Conservation (phyloP, 2,888 invertebrate species). For the Eueremaeus valkanovi region DNA sequence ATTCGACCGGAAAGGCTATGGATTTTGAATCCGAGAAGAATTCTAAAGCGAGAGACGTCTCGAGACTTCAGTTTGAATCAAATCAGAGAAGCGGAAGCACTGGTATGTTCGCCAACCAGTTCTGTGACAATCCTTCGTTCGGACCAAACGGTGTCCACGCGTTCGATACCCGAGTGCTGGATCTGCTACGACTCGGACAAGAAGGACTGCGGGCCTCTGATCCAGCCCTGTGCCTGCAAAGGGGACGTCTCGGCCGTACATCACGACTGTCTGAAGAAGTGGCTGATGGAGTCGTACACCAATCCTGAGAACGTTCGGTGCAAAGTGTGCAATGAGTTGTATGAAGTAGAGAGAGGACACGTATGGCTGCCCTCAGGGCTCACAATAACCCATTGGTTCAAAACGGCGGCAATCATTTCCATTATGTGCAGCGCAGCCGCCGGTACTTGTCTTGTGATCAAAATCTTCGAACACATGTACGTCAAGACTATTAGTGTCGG, state of each 20-base stretch:
- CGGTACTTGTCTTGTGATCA: slow-evolving; percentile 73
- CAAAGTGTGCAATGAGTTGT: slow-evolving; percentile 71
- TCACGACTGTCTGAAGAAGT: slow-evolving; percentile 80
- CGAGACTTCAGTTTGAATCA: background rate
- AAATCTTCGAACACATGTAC: slow-evolving; percentile 70
- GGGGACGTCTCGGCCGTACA: slow-evolving; percentile 90
- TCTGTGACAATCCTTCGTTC: background rate
- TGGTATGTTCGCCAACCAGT: slow-evolving; percentile 40
- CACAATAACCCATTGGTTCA: slow-evolving; percentile 76
- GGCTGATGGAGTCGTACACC: slow-evolving; percentile 66
- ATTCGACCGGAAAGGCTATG: slow-evolving; percentile 85
- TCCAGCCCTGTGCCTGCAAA: slow-evolving; percentile 82
- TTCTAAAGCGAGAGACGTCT: slow-evolving; percentile 58
- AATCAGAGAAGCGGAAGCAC: slow-evolving; percentile 44
- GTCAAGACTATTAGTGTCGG: slow-evolving; percentile 76
- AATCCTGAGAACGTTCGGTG: slow-evolving; percentile 67
- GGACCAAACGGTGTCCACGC: background rate
- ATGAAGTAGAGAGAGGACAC: slow-evolving; percentile 45
- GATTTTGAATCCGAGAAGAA: slow-evolving; percentile 84
- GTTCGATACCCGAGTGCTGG: slow-evolving; percentile 69
- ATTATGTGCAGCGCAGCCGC: slow-evolving; percentile 72
- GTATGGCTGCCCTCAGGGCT: slow-evolving; percentile 52
- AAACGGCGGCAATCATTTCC: slow-evolving; percentile 72
- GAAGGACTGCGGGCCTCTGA: slow-evolving; percentile 68
- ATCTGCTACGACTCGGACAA: slow-evolving; percentile 79